phyloP scores from a whole-genome alignment of 1,140 invertebrate genomes.

The Danaus melanippus region DNA sequence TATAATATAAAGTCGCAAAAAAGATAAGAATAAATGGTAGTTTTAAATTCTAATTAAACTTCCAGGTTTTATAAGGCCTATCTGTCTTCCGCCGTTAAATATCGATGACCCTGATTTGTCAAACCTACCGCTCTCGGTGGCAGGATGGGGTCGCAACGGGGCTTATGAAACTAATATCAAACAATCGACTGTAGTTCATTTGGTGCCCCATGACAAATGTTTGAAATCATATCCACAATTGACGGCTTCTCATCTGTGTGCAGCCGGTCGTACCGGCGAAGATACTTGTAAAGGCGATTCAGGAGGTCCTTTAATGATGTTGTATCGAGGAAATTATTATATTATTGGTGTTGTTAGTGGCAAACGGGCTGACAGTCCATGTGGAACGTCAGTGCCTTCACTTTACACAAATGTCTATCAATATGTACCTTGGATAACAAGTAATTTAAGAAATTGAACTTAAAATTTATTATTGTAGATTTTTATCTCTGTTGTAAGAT shows the following conservation, averaged over 20 bases:
- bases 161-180: conserved; percentile 39
- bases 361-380: conserved; percentile 49
- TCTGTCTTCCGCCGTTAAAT: conserved; percentile 49
- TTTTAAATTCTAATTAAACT: conserved; percentile 11
- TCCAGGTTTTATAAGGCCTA: conserved; percentile 54
- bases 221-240: conserved; percentile 36
- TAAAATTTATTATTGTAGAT: no score
- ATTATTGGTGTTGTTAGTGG: conserved; percentile 55
- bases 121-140: conserved; percentile 43
- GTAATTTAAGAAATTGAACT: conserved; percentile 33
- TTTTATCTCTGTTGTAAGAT: no score
- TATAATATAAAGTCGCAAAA: conserved; percentile 1
- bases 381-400: conserved; percentile 52
- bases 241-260: conserved; percentile 41
- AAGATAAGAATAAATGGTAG: neutral
- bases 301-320: conserved; percentile 55
- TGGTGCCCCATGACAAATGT: conserved; percentile 45
- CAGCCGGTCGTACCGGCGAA: conserved; percentile 45
- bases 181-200: conserved; percentile 48
- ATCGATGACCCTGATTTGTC: conserved; percentile 43
- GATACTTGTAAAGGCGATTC: conserved; percentile 63
- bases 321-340: conserved; percentile 44
- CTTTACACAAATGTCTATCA: conserved; percentile 56
- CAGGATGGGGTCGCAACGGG: conserved; percentile 56
- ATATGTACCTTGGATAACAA: conserved; percentile 51